Evolutionary conservation across 2,797 vertebrate genomes (phyloP).

Genomic region (Pachyuromys duprasi): DNA sequence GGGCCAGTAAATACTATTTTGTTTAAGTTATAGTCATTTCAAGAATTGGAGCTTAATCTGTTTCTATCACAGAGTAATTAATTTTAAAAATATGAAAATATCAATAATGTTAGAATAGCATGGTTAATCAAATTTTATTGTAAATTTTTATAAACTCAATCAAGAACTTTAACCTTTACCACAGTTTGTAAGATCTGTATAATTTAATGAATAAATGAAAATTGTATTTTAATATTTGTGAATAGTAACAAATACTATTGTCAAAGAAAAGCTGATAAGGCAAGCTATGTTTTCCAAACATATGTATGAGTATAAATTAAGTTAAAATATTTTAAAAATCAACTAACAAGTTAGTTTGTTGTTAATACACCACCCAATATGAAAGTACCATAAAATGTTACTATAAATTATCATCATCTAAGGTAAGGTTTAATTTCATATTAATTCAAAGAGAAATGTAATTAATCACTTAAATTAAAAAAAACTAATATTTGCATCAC

Average conservation of each 20-base stretch:
- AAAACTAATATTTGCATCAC: constrained; percentile 73
- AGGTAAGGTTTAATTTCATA: constrained; percentile 49
- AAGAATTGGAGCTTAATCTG: not conserved
- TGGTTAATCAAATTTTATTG: not conserved
- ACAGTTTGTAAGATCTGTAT: not conserved
- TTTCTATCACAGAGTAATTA: not conserved
- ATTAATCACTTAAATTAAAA: constrained; percentile 72
- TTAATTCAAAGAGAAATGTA: constrained; percentile 63
- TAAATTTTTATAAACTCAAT: not conserved
- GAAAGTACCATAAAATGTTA: not conserved
- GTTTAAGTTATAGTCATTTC: not conserved
- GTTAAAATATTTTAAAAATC: constrained; percentile 24
- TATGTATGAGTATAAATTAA: not conserved
- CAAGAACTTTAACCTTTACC: not conserved
- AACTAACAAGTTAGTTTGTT: constrained; percentile 4
- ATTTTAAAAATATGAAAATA: not conserved
- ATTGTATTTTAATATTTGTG: not conserved
- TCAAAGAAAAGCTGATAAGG: not conserved
- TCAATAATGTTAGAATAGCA: not conserved
- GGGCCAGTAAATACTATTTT: not conserved
- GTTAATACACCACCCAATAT: not conserved
- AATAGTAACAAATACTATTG: not conserved
- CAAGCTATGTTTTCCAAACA: not conserved
- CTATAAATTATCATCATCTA: constrained; percentile 55
- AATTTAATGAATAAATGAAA: not conserved